Evolutionary conservation across 2,113 vertebrate species (phyloP).

Genomic region (Sebastes fasciatus): DNA sequence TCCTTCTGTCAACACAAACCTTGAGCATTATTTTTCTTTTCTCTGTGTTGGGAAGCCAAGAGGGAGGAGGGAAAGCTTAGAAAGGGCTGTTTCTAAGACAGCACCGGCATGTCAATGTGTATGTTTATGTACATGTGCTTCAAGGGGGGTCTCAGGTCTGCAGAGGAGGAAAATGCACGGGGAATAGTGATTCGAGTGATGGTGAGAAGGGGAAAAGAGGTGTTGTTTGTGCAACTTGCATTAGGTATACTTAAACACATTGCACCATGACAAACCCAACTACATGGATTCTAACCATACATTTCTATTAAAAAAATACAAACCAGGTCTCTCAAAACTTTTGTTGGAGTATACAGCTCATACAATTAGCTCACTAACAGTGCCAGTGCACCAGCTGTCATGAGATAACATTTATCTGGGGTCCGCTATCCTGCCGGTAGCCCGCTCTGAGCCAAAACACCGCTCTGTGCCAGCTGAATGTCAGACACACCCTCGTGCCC

Average conservation of each 20-base stretch:
- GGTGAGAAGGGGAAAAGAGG: neutral
- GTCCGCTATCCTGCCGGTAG: conserved; percentile 40
- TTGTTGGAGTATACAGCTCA: conserved; percentile 8
- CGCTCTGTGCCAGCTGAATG: conserved; percentile 57
- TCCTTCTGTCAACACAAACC: conserved; percentile 2
- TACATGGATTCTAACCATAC: neutral
- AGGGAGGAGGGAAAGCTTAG: neutral
- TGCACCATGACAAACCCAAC: neutral
- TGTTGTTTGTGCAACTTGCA: neutral
- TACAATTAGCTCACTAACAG: conserved; percentile 14
- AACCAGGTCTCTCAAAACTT: neutral
- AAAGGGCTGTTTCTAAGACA: neutral
- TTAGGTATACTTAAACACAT: conserved; percentile 2
- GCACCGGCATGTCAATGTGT: neutral
- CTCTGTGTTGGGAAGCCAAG: neutral
- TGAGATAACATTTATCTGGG: conserved; percentile 61
- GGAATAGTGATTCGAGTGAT: conserved; percentile 15
- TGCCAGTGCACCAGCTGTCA: conserved; percentile 51
- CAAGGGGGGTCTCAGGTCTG: conserved; percentile 3
- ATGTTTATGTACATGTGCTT: conserved; percentile 7
- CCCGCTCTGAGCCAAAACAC: conserved; percentile 40
- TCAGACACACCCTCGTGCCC: conserved; percentile 69
- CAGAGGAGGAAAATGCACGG: neutral
- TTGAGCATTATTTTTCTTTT: conserved; percentile 12
- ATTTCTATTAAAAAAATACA: neutral